phyloP scores from a whole-genome alignment of 2,797 vertebrate genomes.

The Oophaga sylvatica region DNA sequence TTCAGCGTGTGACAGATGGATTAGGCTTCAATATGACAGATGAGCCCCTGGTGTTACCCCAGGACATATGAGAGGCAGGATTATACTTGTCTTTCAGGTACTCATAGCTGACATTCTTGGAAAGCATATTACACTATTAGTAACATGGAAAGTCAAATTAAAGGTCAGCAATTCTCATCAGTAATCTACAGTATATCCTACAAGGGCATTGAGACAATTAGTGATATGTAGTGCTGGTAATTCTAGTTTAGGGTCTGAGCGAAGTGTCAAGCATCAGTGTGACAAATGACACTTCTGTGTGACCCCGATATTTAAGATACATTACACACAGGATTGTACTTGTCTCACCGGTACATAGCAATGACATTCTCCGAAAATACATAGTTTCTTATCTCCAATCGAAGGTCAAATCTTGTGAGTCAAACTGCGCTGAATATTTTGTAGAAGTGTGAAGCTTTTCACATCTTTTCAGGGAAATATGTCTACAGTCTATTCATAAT shows the following conservation, averaged over 20 bases:
- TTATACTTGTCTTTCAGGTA: background rate
- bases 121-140: background rate
- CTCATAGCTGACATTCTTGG: background rate
- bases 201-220: background rate
- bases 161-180: background rate
- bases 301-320: background rate
- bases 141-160: background rate
- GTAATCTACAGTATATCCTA: background rate
- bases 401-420: background rate
- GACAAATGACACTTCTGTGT: background rate
- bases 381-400: background rate
- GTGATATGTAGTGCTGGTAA: background rate
- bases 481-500: too few species aligned
- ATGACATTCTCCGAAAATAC: background rate
- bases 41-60: background rate
- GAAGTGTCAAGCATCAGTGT: background rate
- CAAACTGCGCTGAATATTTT: background rate
- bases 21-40: background rate
- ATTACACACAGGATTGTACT: constrained; percentile 23
- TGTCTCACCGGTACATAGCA: background rate
- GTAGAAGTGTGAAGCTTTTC: too few species aligned
- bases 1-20: background rate
- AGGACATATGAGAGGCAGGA: background rate
- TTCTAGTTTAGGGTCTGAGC: background rate
- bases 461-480: background rate